Evolutionary conservation across 2,113 vertebrate genomes (phyloP).

Genomic region (Orthonyx spaldingii): DNA sequence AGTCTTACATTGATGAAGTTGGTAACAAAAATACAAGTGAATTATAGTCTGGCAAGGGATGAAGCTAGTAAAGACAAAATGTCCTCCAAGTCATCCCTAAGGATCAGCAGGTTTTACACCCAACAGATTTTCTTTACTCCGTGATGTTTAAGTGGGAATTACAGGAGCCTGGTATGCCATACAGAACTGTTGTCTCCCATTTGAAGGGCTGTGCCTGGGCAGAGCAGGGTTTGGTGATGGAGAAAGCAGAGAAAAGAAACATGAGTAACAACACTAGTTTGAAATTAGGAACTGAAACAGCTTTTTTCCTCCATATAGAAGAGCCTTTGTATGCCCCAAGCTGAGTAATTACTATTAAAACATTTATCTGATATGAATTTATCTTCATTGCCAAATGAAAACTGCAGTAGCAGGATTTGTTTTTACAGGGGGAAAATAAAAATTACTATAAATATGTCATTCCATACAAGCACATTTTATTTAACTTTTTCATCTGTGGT

Average conservation of each 20-base stretch:
- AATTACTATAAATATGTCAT: not conserved
- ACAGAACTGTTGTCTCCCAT: not conserved
- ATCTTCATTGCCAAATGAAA: not conserved
- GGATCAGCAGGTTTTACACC: slow-evolving; percentile 55
- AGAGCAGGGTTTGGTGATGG: not conserved
- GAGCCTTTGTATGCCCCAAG: not conserved
- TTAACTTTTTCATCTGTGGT: not conserved
- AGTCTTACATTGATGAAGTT: slow-evolving; percentile 36
- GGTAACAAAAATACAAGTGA: slow-evolving; percentile 58
- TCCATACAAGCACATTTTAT: not conserved
- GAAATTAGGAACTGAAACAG: not conserved
- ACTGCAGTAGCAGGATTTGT: not conserved
- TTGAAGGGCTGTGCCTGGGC: not conserved
- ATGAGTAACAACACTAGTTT: not conserved
- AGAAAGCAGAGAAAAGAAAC: not conserved
- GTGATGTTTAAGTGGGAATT: slow-evolving; percentile 37
- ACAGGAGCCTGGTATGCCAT: not conserved
- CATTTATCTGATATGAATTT: not conserved
- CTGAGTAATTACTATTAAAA: not conserved
- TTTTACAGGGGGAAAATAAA: not conserved
- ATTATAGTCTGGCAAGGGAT: slow-evolving; percentile 33
- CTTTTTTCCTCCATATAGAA: not conserved
- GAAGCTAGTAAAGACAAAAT: slow-evolving; percentile 52
- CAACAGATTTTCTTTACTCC: slow-evolving; percentile 13
- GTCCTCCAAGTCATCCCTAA: slow-evolving; percentile 41